Evolutionary conservation across 2,797 vertebrate species (phyloP).

Genomic region (Martes flavigula): DNA sequence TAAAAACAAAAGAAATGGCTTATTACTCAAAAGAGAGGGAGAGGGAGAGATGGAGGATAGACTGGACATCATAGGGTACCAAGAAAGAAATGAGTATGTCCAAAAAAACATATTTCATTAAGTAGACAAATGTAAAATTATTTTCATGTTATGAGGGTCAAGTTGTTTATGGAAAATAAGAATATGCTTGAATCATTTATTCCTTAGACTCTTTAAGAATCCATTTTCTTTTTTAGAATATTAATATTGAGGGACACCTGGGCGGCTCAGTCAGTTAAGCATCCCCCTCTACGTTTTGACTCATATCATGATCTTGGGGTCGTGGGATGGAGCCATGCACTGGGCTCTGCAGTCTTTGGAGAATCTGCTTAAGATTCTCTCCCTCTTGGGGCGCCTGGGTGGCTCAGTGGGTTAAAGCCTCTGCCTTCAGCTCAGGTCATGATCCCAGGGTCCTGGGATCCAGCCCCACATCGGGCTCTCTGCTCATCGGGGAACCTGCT

Average conservation of each 20-base stretch:
- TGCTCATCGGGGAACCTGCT: no score
- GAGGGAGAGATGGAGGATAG: not conserved
- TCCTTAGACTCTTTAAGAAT: slow-evolving; percentile 69
- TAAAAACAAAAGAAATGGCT: slow-evolving; percentile 48
- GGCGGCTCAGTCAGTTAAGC: not conserved
- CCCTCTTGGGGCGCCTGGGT: no score
- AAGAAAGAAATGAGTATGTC: slow-evolving; percentile 45
- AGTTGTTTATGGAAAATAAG: slow-evolving; percentile 71
- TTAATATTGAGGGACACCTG: slow-evolving; percentile 57
- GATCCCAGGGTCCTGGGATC: no score
- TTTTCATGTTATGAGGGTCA: slow-evolving; percentile 59
- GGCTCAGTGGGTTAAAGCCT: no score
- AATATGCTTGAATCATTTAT: slow-evolving; percentile 55
- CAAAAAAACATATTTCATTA: slow-evolving; percentile 46
- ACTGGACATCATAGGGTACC: not conserved
- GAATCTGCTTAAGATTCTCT: not conserved
- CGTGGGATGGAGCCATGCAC: not conserved
- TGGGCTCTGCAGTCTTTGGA: not conserved
- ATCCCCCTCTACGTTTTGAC: not conserved
- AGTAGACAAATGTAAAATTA: slow-evolving; percentile 52
- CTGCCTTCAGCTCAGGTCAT: no score
- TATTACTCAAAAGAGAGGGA: not conserved
- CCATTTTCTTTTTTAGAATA: slow-evolving; percentile 66
- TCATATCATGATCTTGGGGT: not conserved
- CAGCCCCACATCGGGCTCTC: no score